Conservation (phyloP, 2,888 invertebrate species). For the Frankliniella intonsa region DNA sequence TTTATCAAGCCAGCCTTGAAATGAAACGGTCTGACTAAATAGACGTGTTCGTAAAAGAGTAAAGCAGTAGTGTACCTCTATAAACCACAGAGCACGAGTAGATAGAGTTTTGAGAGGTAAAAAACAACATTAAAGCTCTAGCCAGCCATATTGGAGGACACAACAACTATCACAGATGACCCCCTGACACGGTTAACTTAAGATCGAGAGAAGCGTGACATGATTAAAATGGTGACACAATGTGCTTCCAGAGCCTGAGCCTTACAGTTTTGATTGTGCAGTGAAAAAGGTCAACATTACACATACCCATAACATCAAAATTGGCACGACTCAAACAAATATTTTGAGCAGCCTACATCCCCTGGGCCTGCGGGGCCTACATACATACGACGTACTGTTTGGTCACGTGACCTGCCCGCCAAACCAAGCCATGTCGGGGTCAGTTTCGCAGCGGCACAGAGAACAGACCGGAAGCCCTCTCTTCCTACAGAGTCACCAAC, state of each 20-base stretch:
- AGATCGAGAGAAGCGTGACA: neutral
- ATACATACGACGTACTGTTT: conserved; percentile 17
- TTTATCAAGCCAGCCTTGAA: neutral
- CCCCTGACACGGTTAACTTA: conserved; percentile 11
- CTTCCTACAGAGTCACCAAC: no score
- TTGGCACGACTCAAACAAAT: neutral
- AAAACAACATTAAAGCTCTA: neutral
- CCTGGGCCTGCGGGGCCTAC: neutral
- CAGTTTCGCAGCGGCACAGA: neutral
- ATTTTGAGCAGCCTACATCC: conserved; percentile 4
- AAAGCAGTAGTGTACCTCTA: no score
- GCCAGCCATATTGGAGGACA: conserved; percentile 14
- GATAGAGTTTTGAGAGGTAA: neutral
- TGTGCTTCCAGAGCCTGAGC: neutral
- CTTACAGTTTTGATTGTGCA: neutral
- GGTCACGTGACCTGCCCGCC: conserved; percentile 23
- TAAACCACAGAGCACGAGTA: no score
- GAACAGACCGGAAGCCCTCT: neutral
- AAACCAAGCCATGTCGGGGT: conserved; percentile 10
- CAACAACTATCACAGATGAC: conserved; percentile 22
- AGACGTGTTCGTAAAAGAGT: no score
- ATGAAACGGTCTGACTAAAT: neutral
- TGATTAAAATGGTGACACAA: neutral
- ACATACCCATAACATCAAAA: conserved; percentile 9
- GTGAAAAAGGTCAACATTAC: neutral